Evolutionary conservation across 2,113 vertebrate species (phyloP).

Genomic region (Sminthopsis crassicaudata): DNA sequence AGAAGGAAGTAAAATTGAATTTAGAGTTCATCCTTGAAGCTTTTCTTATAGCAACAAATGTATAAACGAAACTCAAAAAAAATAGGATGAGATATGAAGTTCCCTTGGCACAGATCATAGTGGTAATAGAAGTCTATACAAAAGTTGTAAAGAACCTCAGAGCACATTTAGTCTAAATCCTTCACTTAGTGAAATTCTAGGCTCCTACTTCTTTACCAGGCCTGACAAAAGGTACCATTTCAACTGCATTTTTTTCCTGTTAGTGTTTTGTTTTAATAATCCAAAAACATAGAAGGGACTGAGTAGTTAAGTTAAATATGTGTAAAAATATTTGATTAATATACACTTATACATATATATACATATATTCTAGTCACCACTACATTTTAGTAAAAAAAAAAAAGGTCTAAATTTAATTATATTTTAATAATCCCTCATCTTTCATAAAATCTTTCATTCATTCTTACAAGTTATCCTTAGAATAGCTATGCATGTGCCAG

Average conservation of each 20-base stretch:
- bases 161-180: neutral
- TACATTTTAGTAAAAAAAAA: constrained; percentile 16
- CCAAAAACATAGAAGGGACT: neutral
- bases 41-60: neutral
- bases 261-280: constrained; percentile 30
- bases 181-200: neutral
- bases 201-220: neutral
- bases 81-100: neutral
- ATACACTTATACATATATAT: neutral
- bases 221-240: neutral
- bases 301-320: neutral
- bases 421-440: constrained; percentile 16
- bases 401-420: constrained; percentile 41
- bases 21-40: neutral
- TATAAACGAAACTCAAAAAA: neutral
- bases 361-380: neutral
- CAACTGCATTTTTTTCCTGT: neutral
- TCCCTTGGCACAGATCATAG: neutral
- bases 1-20: neutral
- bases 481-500: constrained; percentile 37
- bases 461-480: constrained; percentile 40
- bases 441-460: constrained; percentile 14
- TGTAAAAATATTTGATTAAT: constrained; percentile 23
- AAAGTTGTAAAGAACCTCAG: neutral
- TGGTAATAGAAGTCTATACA: neutral